Conservation (phyloP, 2,888 invertebrate genomes). For the Pollenia amentaria region DNA sequence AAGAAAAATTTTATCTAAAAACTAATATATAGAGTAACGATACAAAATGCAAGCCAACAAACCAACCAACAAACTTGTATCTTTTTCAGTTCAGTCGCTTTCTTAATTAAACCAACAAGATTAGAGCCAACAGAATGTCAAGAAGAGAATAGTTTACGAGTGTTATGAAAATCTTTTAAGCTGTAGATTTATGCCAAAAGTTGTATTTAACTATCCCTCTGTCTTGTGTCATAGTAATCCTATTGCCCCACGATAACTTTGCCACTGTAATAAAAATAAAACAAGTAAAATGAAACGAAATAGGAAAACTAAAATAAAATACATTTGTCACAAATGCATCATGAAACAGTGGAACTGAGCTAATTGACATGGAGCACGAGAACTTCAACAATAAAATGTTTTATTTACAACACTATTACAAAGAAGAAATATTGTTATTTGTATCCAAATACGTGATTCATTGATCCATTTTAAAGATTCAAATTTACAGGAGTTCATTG, state of each 20-base stretch:
- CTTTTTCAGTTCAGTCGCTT: slow-evolving; percentile 22
- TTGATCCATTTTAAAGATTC: neutral
- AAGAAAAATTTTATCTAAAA: slow-evolving; percentile 23
- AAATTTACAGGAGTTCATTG: neutral
- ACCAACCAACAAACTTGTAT: slow-evolving; percentile 6
- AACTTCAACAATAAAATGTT: slow-evolving; percentile 20
- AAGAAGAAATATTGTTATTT: slow-evolving; percentile 15
- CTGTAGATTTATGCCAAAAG: slow-evolving; percentile 45
- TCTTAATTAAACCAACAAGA: slow-evolving; percentile 66
- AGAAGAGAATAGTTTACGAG: slow-evolving; percentile 30
- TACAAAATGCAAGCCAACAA: slow-evolving; percentile 5
- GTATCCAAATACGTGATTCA: neutral
- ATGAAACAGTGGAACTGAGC: neutral
- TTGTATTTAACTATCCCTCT: slow-evolving; percentile 19
- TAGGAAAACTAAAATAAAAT: neutral
- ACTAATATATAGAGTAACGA: slow-evolving; percentile 35
- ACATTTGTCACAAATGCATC: slow-evolving; percentile 44
- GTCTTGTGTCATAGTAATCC: slow-evolving; percentile 20
- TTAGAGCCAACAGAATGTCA: slow-evolving; percentile 12
- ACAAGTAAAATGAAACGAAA: slow-evolving; percentile 16
- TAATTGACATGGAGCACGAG: slow-evolving; percentile 7
- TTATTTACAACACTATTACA: slow-evolving; percentile 11
- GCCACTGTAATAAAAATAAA: slow-evolving; percentile 31
- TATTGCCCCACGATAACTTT: slow-evolving; percentile 10
- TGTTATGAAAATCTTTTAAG: slow-evolving; percentile 59